Evolutionary conservation across 1,140 invertebrate genomes (phyloP).

Genomic region (Penaeus japonicus): DNA sequence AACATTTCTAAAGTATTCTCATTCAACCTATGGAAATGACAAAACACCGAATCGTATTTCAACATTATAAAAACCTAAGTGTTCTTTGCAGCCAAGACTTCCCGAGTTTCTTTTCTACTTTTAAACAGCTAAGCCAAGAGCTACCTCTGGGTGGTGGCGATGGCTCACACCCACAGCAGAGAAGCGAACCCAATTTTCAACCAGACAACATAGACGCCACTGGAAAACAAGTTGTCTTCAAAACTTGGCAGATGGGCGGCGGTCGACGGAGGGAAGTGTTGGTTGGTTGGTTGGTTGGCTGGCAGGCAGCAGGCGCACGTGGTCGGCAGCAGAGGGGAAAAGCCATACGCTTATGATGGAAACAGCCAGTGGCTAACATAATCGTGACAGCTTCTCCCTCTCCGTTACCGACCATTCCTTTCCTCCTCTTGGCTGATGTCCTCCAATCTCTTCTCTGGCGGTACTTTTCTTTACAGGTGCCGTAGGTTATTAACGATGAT

Average conservation of each 20-base stretch:
- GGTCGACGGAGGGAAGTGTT: neutral
- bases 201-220: neutral
- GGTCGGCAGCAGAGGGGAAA: slow-evolving; percentile 57
- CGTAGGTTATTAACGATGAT: too few relatives aligned
- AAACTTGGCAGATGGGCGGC: neutral
- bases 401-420: slow-evolving; percentile 16
- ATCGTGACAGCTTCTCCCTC: slow-evolving; percentile 59
- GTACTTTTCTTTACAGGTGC: too few relatives aligned
- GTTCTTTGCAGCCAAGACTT: too few relatives aligned
- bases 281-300: too few relatives aligned
- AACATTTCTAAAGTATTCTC: too few relatives aligned
- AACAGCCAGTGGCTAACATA: slow-evolving; percentile 44
- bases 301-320: slow-evolving; percentile 31
- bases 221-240: neutral
- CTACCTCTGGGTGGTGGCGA: too few relatives aligned
- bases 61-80: too few relatives aligned
- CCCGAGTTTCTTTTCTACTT: too few relatives aligned
- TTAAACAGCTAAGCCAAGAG: too few relatives aligned
- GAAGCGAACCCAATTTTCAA: neutral
- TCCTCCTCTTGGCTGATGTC: neutral
- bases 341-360: slow-evolving; percentile 59
- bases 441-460: too few relatives aligned
- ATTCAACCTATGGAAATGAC: too few relatives aligned
- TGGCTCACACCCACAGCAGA: neutral
- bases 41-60: too few relatives aligned